Conservation (phyloP, 1,140 invertebrate genomes). For the Microplitis demolitor region DNA sequence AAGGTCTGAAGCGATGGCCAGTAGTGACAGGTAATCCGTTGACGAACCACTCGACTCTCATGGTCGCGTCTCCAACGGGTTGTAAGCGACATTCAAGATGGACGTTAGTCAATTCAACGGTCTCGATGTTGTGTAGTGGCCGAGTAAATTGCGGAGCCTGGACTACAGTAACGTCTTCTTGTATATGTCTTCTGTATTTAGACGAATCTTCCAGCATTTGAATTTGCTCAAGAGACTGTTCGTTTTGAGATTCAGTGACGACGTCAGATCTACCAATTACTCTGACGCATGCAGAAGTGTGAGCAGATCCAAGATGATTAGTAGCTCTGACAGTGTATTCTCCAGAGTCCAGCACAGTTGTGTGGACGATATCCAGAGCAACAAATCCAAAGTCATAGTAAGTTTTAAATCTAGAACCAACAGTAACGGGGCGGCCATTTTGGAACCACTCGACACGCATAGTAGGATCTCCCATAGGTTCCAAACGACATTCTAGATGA, state of each 20-base stretch:
- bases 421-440: conserved; percentile 85
- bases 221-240: conserved; percentile 92
- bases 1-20: conserved; percentile 93
- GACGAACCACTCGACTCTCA: conserved; percentile 97
- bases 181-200: conserved; percentile 70
- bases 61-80: conserved; percentile 92
- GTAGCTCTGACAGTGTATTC: conserved; percentile 92
- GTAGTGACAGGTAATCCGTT: conserved; percentile 88
- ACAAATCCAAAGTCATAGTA: conserved; percentile 95
- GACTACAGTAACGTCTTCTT: conserved; percentile 79
- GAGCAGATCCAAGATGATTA: conserved; percentile 89
- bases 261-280: conserved; percentile 84
- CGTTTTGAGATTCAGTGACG: conserved; percentile 92
- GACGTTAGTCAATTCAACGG: conserved; percentile 88
- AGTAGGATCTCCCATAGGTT: conserved; percentile 94
- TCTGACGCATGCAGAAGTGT: conserved; percentile 87
- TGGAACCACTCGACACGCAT: conserved; percentile 96
- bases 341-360: conserved; percentile 87
- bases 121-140: conserved; percentile 87
- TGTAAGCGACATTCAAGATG: conserved; percentile 91
- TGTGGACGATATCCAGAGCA: conserved; percentile 86
- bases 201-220: conserved; percentile 91
- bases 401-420: conserved; percentile 90
- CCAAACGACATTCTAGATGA: conserved; percentile 86
- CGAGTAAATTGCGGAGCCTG: conserved; percentile 87